Percentiles rank a stretch among this genome's conserved stretches.
These are phyloP conservation scores for Pygmarrhopalites habei DNA, from an alignment of 1,140 invertebrate genomes.

Conservation along the genomic window DNA sequence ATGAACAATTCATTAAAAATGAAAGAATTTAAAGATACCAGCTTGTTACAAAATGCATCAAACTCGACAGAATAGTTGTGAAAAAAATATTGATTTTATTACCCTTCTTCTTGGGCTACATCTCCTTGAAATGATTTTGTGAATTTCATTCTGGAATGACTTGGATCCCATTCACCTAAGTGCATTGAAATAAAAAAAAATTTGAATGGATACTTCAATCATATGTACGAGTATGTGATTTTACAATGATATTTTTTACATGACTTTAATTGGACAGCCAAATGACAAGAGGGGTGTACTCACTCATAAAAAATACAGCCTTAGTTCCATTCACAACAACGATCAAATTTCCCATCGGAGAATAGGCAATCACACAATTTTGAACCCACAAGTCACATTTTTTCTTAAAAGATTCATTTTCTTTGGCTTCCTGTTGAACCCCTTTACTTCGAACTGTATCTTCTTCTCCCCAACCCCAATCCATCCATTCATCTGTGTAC, in stretches of 20 bases:
- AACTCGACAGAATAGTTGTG: no score
- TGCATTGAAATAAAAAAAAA: conserved; percentile 12
- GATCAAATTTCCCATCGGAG: conserved; percentile 62
- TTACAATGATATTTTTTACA: no score
- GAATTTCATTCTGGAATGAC: conserved; percentile 22
- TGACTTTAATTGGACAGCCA: no score
- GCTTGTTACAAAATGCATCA: no score
- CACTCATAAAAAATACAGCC: conserved; percentile 58
- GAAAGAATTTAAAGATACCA: no score
- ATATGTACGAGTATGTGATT: conserved; percentile 13
- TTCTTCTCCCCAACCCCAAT: conserved; percentile 36
- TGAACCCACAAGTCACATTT: conserved; percentile 55
- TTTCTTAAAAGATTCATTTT: conserved; percentile 22
- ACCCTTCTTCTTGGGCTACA: conserved; percentile 32
- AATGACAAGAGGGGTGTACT: no score
- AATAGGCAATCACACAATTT: conserved; percentile 60
- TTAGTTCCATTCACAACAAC: conserved; percentile 58
- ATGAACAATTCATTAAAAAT: conserved; percentile 4
- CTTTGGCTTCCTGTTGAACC: not conserved
- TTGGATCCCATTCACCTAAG: conserved; percentile 44
- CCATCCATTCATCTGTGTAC: not conserved
- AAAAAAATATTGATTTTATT: no score
- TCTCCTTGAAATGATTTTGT: conserved; percentile 25
- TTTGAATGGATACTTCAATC: conserved; percentile 12
- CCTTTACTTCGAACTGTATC: not conserved